Evolutionary conservation across 2,888 invertebrate genomes (phyloP), one percentile per base, ranked within the genome.

Genomic region (Mesochorus sp.): DNA sequence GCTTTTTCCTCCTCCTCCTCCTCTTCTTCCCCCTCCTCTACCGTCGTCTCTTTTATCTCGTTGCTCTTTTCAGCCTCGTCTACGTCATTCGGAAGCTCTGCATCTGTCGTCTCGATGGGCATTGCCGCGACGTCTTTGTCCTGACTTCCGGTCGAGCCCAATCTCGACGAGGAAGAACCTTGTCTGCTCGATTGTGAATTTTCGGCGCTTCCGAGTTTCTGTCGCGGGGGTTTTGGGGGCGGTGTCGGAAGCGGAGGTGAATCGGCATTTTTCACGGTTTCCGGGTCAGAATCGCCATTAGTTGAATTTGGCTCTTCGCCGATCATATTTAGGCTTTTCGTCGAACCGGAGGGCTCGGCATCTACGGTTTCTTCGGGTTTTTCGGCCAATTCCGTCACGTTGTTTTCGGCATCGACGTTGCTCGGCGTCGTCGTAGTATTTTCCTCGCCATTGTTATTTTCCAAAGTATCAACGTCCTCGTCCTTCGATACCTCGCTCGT

Each of bases 201-300:
- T 90, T 92, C 86, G 89, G 91, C 70, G 92, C 90, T 76, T 91
- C 92, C 67, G 91, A 92, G 66, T 92, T 91, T 89, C 92, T 93
- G 75, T 79, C 85, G 83, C 19, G 85, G 62, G 88, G 89, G 92
- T 86, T 82, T 92, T 82, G 85, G 92, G 88, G 85, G 92, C 87
- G 90, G 91, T 87, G 81, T 91, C 83, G 78, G 91, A 53, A 78
- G 79, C 14, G 81, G 79, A 12, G 84, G 82, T 3, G 67, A 77
- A 75, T 62, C 62, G 14, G 74, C 67, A 21, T 80, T 75, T 39
- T 81, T 80, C 31, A 55, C 39, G 1, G 17, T 74, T 10, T 71
- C 68, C 1, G 8, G 5, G 2, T 64, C 61, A 5, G 72, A 66
- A n/a, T 59, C 64, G 2, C 14, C 5, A 6, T 19, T 42, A n/a